Conservation (phyloP, 2,113 vertebrate genomes). For the Thalassoma bifasciatum region DNA sequence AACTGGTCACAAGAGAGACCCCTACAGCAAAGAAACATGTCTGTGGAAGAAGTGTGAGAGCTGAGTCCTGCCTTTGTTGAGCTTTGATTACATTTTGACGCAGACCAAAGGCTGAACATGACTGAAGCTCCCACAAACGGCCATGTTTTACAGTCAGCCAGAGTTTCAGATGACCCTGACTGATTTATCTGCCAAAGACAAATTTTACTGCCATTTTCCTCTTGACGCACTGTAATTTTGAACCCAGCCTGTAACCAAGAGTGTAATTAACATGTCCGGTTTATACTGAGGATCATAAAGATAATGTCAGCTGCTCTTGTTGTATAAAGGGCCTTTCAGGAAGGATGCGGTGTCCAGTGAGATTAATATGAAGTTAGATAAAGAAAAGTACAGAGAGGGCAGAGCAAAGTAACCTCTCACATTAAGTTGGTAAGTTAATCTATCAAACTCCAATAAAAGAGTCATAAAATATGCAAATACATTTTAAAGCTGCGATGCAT, state of each 20-base stretch:
- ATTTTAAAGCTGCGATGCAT: background rate
- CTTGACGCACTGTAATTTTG: conserved; percentile 40
- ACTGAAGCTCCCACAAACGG: background rate
- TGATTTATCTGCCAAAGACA: conserved; percentile 59
- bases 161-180: conserved; percentile 41
- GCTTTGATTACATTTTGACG: no score
- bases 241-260: conserved; percentile 33
- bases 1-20: background rate
- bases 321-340: conserved; percentile 42
- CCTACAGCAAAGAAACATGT: no score
- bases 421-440: background rate
- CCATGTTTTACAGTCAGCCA: background rate
- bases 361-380: conserved; percentile 16
- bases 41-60: background rate
- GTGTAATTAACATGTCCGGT: conserved; percentile 60
- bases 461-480: background rate
- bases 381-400: conserved; percentile 27
- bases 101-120: background rate
- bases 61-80: background rate
- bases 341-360: background rate
- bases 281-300: conserved; percentile 54
- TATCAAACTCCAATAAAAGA: background rate
- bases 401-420: conserved; percentile 1
- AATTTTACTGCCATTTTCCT: conserved; percentile 57
- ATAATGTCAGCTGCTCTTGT: conserved; percentile 41